Evolutionary conservation across 2,797 vertebrate species (phyloP).

Genomic region (Hemibagrus guttatus): DNA sequence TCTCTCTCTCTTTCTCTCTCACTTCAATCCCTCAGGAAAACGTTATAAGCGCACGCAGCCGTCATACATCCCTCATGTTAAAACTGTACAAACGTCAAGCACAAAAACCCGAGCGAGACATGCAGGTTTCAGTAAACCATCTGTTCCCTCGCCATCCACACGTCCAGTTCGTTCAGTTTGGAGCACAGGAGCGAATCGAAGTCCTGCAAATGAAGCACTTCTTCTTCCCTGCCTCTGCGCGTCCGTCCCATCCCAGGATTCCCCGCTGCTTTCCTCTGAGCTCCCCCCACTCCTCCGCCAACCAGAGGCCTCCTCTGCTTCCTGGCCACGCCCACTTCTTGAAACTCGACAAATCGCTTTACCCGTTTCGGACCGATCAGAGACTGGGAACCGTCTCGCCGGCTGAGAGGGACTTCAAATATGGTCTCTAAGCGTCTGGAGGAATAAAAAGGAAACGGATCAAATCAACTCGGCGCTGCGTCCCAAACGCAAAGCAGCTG

Average conservation of each 20-base stretch:
- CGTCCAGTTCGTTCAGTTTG: constrained; percentile 72
- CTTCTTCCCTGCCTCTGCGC: constrained; percentile 64
- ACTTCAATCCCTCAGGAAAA: background rate
- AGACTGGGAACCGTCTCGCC: constrained; percentile 79
- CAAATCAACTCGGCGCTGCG: background rate
- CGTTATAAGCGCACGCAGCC: background rate
- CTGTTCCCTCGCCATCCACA: constrained; percentile 69
- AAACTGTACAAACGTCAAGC: background rate
- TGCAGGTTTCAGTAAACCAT: constrained; percentile 50
- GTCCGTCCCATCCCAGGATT: constrained; percentile 63
- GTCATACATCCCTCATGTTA: background rate
- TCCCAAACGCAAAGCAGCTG: background rate
- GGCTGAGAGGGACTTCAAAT: constrained; percentile 83
- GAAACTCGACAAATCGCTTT: constrained; percentile 83
- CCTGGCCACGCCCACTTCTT: constrained; percentile 77
- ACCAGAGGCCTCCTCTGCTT: constrained; percentile 73
- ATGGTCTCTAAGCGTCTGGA: constrained; percentile 87
- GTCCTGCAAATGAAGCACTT: constrained; percentile 61
- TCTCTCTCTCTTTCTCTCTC: background rate
- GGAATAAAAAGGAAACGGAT: background rate
- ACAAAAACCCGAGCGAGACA: background rate
- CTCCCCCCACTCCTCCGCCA: constrained; percentile 45
- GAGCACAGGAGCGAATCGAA: constrained; percentile 75
- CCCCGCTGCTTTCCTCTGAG: constrained; percentile 58
- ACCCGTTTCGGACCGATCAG: constrained; percentile 82